Conservation (phyloP, 2,888 invertebrate species). For the Neria commutata region DNA sequence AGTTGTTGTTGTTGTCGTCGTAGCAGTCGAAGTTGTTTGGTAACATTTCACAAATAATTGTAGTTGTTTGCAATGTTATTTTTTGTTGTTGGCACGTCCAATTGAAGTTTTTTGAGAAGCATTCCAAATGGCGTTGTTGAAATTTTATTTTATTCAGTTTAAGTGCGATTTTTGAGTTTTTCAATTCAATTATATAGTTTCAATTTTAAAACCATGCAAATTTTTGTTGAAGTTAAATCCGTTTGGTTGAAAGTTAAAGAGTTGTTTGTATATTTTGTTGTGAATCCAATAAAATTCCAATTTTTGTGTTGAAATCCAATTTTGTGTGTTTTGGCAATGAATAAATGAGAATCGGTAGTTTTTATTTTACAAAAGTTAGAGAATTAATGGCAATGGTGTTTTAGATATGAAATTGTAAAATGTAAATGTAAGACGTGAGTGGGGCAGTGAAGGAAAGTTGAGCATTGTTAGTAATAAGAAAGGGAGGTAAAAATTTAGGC, state of each 20-base stretch:
- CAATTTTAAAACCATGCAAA: too few species aligned
- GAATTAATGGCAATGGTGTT: too few species aligned
- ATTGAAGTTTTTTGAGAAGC: conserved; percentile 5
- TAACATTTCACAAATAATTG: too few species aligned
- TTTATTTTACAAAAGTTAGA: too few species aligned
- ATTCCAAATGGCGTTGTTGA: too few species aligned
- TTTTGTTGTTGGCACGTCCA: conserved; percentile 15
- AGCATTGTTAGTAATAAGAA: not conserved
- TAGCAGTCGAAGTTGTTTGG: conserved; percentile 25
- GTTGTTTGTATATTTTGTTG: not conserved
- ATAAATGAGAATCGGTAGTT: too few species aligned
- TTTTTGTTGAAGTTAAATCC: not conserved
- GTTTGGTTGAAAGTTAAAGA: not conserved
- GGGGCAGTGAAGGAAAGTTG: not conserved
- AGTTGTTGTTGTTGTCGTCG: conserved; percentile 21
- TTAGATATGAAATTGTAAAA: not conserved
- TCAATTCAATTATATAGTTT: not conserved
- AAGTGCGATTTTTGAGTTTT: not conserved
- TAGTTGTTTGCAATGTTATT: too few species aligned
- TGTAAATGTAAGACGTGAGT: not conserved
- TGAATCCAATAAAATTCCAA: too few species aligned
- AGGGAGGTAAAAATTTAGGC: too few species aligned
- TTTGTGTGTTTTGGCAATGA: not conserved
- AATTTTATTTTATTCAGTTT: not conserved
- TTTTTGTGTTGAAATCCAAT: not conserved